A percentile compares a stretch with the other conserved stretches of the same genome.
phyloP scores from a whole-genome alignment of 2,888 invertebrate genomes.

The Pseudanteris insignis region DNA sequence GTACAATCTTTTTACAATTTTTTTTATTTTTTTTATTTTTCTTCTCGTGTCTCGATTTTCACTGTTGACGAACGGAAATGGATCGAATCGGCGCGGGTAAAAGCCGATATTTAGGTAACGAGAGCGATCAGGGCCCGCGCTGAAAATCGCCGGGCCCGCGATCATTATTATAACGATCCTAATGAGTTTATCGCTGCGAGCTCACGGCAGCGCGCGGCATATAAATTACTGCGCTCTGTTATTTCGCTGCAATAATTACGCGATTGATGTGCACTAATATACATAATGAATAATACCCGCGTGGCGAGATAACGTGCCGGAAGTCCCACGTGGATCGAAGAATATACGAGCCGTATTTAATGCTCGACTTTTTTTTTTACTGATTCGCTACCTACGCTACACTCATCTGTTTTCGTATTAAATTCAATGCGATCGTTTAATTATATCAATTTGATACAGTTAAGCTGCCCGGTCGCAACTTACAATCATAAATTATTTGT shows the following conservation, averaged over 20 bases:
- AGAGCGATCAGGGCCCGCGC: constrained; percentile 24
- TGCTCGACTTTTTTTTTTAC: constrained; percentile 18
- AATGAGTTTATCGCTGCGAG: constrained; percentile 33
- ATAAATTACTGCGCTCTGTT: constrained; percentile 19
- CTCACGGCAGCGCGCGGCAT: constrained; percentile 12
- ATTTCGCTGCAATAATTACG: constrained; percentile 34
- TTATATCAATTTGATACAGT: constrained; percentile 14
- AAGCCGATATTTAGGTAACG: constrained; percentile 35
- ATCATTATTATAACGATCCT: constrained; percentile 25
- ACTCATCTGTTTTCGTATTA: constrained; percentile 14
- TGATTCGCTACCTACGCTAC: constrained; percentile 13
- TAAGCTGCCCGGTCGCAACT: neutral
- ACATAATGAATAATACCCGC: constrained; percentile 35
- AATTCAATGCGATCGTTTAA: constrained; percentile 16
- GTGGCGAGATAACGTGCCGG: constrained; percentile 22
- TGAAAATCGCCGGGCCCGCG: constrained; percentile 1
- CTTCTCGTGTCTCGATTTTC: constrained; percentile 14
- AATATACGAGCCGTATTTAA: constrained; percentile 16
- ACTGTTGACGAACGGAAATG: constrained; percentile 32
- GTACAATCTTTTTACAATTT: constrained; percentile 6
- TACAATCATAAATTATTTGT: neutral
- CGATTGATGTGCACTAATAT: constrained; percentile 39
- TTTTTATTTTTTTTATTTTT: too few species aligned
- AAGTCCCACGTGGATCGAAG: constrained; percentile 24
- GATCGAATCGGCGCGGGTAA: constrained; percentile 5